A percentile compares a stretch with the other conserved stretches of the same genome.
Conservation (phyloP, 1,140 invertebrate genomes). For the Drosophila pallidifrons region DNA sequence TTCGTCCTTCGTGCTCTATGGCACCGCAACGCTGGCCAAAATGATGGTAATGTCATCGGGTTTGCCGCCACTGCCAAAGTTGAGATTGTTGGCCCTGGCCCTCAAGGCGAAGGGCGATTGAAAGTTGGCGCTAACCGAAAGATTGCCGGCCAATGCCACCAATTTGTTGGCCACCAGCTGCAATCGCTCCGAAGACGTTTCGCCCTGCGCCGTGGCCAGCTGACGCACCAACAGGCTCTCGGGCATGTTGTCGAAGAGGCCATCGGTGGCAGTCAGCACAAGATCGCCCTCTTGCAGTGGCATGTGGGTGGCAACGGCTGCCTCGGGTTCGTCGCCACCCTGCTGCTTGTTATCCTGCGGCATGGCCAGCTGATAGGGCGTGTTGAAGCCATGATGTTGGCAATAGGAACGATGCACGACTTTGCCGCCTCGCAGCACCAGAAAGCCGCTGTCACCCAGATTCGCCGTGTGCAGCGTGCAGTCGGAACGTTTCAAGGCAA, state of each 20-base stretch:
- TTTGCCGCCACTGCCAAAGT: conserved; percentile 48
- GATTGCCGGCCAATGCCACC: conserved; percentile 40
- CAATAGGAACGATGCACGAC: conserved; percentile 48
- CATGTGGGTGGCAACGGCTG: conserved; percentile 28
- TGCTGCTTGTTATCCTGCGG: conserved; percentile 7
- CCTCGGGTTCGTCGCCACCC: conserved; percentile 36
- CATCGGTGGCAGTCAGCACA: conserved; percentile 62
- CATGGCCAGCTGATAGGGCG: conserved; percentile 54
- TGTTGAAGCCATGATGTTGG: conserved; percentile 61
- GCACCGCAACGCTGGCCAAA: conserved; percentile 57
- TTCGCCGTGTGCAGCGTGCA: conserved; percentile 63
- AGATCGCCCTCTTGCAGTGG: conserved; percentile 46
- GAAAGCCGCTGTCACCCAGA: conserved; percentile 60
- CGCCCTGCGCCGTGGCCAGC: conserved; percentile 22
- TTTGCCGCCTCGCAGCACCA: conserved; percentile 52
- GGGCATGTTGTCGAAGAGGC: conserved; percentile 64
- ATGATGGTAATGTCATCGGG: conserved; percentile 69
- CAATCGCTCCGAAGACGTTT: conserved; percentile 7
- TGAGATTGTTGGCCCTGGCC: conserved; percentile 35
- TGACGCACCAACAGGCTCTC: conserved; percentile 47
- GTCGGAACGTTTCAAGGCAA: conserved; percentile 43
- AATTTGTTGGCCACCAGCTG: conserved; percentile 45
- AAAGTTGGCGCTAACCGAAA: conserved; percentile 33
- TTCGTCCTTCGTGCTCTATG: neutral
- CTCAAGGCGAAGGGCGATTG: conserved; percentile 54